A percentile compares a stretch with the other conserved stretches of the same genome.
Conservation (phyloP, 1,140 invertebrate species). For the Dufourea novaeangliae region DNA sequence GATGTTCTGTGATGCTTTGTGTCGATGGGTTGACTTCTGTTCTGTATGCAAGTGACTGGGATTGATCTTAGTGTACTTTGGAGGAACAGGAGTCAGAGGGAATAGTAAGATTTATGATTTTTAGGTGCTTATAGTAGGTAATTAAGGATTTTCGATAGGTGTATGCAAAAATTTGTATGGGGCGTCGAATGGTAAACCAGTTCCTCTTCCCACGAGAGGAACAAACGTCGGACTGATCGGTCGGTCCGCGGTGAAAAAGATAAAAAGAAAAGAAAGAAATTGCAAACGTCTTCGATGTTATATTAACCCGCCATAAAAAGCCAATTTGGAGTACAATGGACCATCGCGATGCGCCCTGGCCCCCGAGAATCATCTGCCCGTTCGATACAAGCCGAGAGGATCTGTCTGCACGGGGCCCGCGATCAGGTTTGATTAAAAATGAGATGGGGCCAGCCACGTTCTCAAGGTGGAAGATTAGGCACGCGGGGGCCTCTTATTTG, state of each 20-base stretch:
- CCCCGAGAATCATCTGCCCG: constrained; percentile 58
- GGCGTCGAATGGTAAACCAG: constrained; percentile 40
- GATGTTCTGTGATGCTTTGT: background rate
- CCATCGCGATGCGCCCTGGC: constrained; percentile 35
- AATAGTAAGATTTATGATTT: too few relatives aligned
- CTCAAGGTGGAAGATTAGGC: constrained; percentile 72
- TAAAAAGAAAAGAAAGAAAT: too few relatives aligned
- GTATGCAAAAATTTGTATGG: background rate
- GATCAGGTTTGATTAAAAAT: constrained; percentile 74
- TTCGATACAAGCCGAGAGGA: constrained; percentile 55
- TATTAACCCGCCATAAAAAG: constrained; percentile 73
- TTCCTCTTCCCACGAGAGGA: constrained; percentile 48
- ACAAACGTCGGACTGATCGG: constrained; percentile 26
- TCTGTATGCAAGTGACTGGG: too few relatives aligned
- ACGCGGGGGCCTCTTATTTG: constrained; percentile 67
- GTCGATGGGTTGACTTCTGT: background rate
- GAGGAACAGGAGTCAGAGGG: too few relatives aligned
- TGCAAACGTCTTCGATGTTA: constrained; percentile 68
- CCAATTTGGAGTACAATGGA: constrained; percentile 73
- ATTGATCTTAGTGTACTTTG: background rate
- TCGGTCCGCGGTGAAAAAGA: constrained; percentile 42
- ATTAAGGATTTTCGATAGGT: constrained; percentile 12
- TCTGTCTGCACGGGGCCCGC: constrained; percentile 58
- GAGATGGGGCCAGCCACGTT: constrained; percentile 69
- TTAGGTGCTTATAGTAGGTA: background rate